Percentiles rank a stretch among this genome's conserved stretches.
Conservation (phyloP, 2,888 invertebrate species). For the Sycophila texana region DNA sequence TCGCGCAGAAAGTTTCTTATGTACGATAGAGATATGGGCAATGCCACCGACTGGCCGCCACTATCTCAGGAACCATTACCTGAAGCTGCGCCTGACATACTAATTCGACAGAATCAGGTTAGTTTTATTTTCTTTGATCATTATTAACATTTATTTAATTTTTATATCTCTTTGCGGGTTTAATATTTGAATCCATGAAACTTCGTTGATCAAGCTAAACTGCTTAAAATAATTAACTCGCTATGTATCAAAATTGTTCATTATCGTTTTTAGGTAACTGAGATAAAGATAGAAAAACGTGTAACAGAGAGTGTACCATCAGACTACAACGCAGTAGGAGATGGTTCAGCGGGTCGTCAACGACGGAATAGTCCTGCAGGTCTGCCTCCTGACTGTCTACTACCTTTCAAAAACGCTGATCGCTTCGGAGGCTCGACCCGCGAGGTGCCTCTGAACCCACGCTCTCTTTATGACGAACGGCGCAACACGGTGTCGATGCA, state of each 20-base stretch:
- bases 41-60: conserved; percentile 82
- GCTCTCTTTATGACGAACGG: conserved; percentile 69
- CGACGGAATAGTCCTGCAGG: conserved; percentile 49
- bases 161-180: too few species aligned
- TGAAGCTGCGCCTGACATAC: conserved; percentile 68
- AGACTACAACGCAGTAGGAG: conserved; percentile 53
- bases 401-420: conserved; percentile 49
- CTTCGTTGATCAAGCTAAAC: too few species aligned
- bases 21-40: conserved; percentile 79
- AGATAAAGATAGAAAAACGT: conserved; percentile 71
- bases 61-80: conserved; percentile 70
- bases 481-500: conserved; percentile 73
- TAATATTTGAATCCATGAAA: background rate
- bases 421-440: conserved; percentile 67
- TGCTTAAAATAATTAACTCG: background rate
- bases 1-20: conserved; percentile 81
- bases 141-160: background rate
- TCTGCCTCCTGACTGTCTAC: conserved; percentile 53
- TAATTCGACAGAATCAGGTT: conserved; percentile 69
- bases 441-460: conserved; percentile 72
- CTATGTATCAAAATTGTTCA: background rate
- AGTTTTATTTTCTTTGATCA: conserved; percentile 58
- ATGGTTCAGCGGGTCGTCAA: background rate
- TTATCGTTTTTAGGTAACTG: conserved; percentile 59
- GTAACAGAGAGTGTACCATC: conserved; percentile 64